Base-by-base conservation (phyloP, 2,888 invertebrate species). In the Heliconius sara region DNA sequence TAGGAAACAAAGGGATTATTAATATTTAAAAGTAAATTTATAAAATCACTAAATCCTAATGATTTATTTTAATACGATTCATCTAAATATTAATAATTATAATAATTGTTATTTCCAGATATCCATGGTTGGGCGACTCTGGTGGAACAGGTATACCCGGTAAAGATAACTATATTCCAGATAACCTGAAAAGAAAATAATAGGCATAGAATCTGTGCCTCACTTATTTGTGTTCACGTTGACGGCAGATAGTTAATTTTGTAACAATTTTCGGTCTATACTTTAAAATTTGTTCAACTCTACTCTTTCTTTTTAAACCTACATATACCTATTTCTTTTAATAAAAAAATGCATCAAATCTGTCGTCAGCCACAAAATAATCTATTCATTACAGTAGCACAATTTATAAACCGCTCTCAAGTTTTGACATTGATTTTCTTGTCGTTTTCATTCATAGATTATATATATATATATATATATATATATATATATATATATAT, bases 61-160 rank as follows among this genome's bases (percentile, higher is more conserved):
- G 3, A n/a, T n/a, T 60, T n/a, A 60, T 60, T 60, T 39, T 52
- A 27, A 25, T 6, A 19, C 52, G 16, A 57, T 47, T 70, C 13
- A 25, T 70, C 13, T 47, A 16, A 25, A 43, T 68, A 43, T 43
- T 70, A 7, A 0, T 2, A 43, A 22, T 0, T 52, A 2, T 6
- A 3, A 25, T 70, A 39, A 43, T 47, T 47, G 2, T 25, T 39
- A 39, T n/a, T 82, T 81, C 27, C 88, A 96, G 96, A 86, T 97
- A 97, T 92, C 98, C 98, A 4, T 98, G 98, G 98, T 91, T 98
- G 83, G 98, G 98, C 43, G 98, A 98, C 91, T 97, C 98, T 3
- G 97, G 96, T 85, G 98, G 98, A 78, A 97, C 97, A 39, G 98
- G 98, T 19, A 96, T 97, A 83, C 96, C 96, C 52, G 97, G 97